Base-by-base conservation (phyloP, 53 echinoderm and acorn worm species). In the Astropecten irregularis region DNA sequence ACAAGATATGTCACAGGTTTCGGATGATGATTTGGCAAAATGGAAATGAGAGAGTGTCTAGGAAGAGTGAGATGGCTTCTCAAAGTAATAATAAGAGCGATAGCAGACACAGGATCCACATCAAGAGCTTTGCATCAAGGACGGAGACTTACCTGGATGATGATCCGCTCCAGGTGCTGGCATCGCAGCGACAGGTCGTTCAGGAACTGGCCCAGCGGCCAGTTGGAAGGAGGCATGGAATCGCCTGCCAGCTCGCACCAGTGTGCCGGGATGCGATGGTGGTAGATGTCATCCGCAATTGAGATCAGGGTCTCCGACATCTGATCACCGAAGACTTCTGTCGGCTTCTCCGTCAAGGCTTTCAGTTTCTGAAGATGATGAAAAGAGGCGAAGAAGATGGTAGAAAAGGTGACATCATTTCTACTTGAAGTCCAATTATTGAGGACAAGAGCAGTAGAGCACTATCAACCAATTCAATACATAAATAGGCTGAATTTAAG, bases 111-210 rank as follows among this genome's bases (percentile, higher is more conserved):
- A n/a, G n/a, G n/a, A n/a, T n/a, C n/a, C n/a, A n/a, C n/a, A n/a
- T n/a, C n/a, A n/a, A n/a, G n/a, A n/a, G n/a, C n/a, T n/a, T n/a
- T n/a, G n/a, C n/a, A n/a, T n/a, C n/a, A n/a, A n/a, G n/a, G n/a
- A n/a, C n/a, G n/a, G n/a, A 9, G n/a, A 76, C 69, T 57, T 23
- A 93, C 96, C 92, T 93, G 97, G 56, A 97, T 87, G 16, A 97
- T 93, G 31, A 97, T 97, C 84, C 90, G 92, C 64, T 97, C 97
- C n/a, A 97, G 82, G 57, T 97, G 97, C 57, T 94, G 94, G 60
- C 97, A 97, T 46, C 97, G 65, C 46, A 82, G 85, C 14, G 90
- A 50, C 31, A 97, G 73, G 68, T 97, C 97, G 16, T 71, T 46
- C 64, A 97, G 74, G 94, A 94, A 97, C 27, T 93, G 92, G 0